These are phyloP conservation scores for Cebidichthys violaceus DNA, from an alignment of 2,113 vertebrate species.

Conservation along the genomic window DNA sequence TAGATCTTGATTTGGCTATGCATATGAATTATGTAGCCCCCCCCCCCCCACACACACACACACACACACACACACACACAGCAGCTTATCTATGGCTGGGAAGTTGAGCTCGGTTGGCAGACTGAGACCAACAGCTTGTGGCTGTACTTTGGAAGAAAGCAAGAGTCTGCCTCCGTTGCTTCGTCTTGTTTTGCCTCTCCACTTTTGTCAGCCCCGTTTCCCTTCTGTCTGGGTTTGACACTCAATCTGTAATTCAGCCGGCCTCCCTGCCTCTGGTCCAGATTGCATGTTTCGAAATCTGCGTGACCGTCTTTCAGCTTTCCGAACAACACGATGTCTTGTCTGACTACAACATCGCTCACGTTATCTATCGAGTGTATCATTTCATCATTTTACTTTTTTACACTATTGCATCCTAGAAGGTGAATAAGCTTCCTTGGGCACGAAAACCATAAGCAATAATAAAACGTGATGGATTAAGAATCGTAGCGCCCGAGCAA, in stretches of 20 bases:
- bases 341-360: background rate
- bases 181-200: slow-evolving; percentile 68
- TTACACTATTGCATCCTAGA: background rate
- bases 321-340: slow-evolving; percentile 8
- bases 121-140: slow-evolving; percentile 78
- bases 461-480: background rate
- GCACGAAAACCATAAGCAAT: background rate
- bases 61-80: slow-evolving; percentile 26
- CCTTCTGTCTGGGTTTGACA: slow-evolving; percentile 59
- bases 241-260: slow-evolving; percentile 59
- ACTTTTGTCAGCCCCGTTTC: slow-evolving; percentile 57
- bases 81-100: slow-evolving; percentile 65
- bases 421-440: background rate
- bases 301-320: slow-evolving; percentile 27
- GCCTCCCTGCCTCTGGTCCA: slow-evolving; percentile 45
- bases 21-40: slow-evolving; percentile 66
- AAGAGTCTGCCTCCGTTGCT: slow-evolving; percentile 62
- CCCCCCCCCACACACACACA: slow-evolving; percentile 29
- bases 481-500: too few relatives aligned
- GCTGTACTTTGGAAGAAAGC: slow-evolving; percentile 71
- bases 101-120: slow-evolving; percentile 73
- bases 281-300: slow-evolving; percentile 51
- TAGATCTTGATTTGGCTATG: slow-evolving; percentile 67
- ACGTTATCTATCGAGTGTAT: background rate
- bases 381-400: background rate